phyloP scores from a whole-genome alignment of 2,888 invertebrate species.

The Strigamia transsilvanica region DNA sequence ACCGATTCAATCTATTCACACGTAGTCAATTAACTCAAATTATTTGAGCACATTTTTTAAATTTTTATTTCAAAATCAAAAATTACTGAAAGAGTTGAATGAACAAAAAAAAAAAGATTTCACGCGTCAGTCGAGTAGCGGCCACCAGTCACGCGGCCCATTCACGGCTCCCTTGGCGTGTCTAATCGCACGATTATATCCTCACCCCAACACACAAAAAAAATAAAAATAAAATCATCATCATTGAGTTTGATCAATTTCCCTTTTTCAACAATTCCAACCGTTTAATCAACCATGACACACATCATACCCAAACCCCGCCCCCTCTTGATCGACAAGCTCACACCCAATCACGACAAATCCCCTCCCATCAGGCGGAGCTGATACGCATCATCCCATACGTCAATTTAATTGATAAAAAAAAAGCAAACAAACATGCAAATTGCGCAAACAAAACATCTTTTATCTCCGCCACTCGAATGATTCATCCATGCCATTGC shows the following conservation, averaged over 20 bases:
- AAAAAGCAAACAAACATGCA: neutral
- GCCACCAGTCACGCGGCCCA: conserved; percentile 44
- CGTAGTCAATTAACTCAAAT: no score
- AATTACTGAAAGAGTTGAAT: conserved; percentile 15
- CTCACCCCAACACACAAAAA: neutral
- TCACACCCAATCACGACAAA: conserved; percentile 16
- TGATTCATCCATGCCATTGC: conserved; percentile 27
- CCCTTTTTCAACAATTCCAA: neutral
- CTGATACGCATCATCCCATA: neutral
- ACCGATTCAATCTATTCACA: no score
- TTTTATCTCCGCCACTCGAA: neutral
- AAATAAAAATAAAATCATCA: neutral
- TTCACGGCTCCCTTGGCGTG: conserved; percentile 33
- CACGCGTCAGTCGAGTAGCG: conserved; percentile 42
- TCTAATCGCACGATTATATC: conserved; percentile 28
- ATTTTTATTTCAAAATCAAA: neutral
- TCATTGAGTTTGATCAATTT: no score
- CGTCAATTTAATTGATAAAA: neutral
- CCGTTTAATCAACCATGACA: neutral
- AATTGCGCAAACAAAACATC: neutral
- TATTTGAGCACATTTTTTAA: no score
- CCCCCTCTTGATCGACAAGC: neutral
- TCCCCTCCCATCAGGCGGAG: conserved; percentile 14
- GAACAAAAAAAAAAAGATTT: neutral
- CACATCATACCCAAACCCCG: conserved; percentile 1